A percentile compares a stretch with the other conserved stretches of the same genome.
Evolutionary conservation across 1,140 invertebrate genomes (phyloP).

Genomic region (Tetramorium parvispinum): DNA sequence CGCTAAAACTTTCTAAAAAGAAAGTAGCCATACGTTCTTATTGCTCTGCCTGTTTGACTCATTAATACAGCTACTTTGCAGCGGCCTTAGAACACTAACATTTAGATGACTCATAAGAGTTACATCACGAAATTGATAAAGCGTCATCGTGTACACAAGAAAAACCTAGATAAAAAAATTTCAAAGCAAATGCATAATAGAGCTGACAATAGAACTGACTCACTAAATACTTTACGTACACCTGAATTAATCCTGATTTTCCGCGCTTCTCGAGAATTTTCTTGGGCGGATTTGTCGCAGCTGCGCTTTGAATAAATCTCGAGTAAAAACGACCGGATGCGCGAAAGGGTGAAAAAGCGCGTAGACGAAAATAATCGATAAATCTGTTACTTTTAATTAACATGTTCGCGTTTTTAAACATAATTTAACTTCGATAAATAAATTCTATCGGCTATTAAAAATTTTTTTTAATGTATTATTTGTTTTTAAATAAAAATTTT

Average conservation of each 20-base stretch:
- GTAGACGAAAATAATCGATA: not conserved
- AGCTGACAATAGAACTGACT: not conserved
- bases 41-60: conserved; percentile 14
- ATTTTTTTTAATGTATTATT: not conserved
- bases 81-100: not conserved
- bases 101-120: conserved; percentile 41
- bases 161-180: not conserved
- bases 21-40: conserved; percentile 59
- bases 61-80: conserved; percentile 18
- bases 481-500: not conserved
- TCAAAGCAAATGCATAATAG: not conserved
- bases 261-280: not conserved
- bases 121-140: conserved; percentile 23
- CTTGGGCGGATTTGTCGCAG: not conserved
- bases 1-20: conserved; percentile 67
- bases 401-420: not conserved
- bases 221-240: conserved; percentile 11
- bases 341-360: not conserved
- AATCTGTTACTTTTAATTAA: conserved; percentile 33
- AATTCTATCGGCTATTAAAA: not conserved
- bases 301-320: not conserved
- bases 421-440: not conserved
- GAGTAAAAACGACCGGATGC: not conserved
- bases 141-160: not conserved
- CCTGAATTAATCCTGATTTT: not conserved